Evolutionary conservation across 2,888 invertebrate species (phyloP), one percentile per base, ranked within the genome.

Genomic region (Parochlus steinenii): DNA sequence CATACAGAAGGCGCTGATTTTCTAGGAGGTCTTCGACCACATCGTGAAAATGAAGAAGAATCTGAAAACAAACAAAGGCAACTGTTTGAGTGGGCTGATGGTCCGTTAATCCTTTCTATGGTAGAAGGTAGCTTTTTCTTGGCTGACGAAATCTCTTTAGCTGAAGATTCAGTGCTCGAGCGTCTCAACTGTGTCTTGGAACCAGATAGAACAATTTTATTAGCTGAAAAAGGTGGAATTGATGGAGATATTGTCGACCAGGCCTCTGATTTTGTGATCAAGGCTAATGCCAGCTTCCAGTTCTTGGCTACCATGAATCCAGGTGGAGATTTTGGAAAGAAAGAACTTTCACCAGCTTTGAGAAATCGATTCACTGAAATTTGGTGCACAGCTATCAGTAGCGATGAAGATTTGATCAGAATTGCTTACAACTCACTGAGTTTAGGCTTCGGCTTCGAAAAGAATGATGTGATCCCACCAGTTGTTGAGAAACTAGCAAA

Each of bases 281-380:
- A 79, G 26, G 69, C 73, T 1, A 80, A 82, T 37, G 54, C 70
- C 5, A 69, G 72, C 7, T 99, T 98, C 53, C 76, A 83, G 46
- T 85, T 98, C 48, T 70, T 97, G 39, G 92, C 89, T 3, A 99
- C 98, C 0, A 99, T 99, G 98, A 99, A 99, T 63, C 98, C 98
- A 6, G 95, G 97, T 8, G 97, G 97, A 2, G 98, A 99, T 64
- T 98, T 86, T 54, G 98, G 98, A 3, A 99, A 99, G 55, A 98
- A 98, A 54, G 98, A 99, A 66, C 64, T 98, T 7, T 98, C 97
- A 0, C 95, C 95, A 1, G 97, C 98, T 0, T 61, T 98, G 32
- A 67, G 98, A 33, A 99, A 99, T 63, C 73, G 98, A 31, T 92
- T 99, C 48, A 97, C 98, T 0, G 98, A 99, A 63, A 89, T 99